Conservation (phyloP, 2,113 vertebrate genomes). For the Oreotragus oreotragus region DNA sequence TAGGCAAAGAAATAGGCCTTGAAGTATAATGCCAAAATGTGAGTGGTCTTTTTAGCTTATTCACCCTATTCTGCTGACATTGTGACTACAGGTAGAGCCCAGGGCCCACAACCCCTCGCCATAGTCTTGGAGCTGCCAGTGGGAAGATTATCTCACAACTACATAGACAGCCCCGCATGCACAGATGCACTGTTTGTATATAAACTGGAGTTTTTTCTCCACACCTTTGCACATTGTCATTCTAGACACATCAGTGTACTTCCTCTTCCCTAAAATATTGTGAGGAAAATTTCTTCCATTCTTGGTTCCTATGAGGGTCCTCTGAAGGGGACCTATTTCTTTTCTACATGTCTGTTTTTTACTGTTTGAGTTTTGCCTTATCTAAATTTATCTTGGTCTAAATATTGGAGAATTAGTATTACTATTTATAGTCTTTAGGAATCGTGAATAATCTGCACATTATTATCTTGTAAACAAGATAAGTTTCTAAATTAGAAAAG, state of each 20-base stretch:
- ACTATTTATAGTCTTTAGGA: background rate
- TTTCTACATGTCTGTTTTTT: background rate
- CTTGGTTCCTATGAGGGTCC: background rate
- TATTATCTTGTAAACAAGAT: background rate
- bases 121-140: background rate
- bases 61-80: background rate
- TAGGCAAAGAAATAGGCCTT: background rate
- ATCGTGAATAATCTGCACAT: background rate
- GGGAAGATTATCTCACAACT: background rate
- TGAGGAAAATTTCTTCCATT: background rate
- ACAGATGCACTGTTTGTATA: background rate
- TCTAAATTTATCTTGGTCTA: background rate
- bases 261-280: background rate
- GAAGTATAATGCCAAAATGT: background rate
- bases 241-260: background rate
- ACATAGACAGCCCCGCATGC: background rate
- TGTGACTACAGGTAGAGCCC: background rate
- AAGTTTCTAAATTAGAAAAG: conserved; percentile 17
- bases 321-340: background rate
- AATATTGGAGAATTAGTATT: background rate
- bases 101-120: background rate
- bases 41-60: background rate
- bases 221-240: background rate
- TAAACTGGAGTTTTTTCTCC: background rate
- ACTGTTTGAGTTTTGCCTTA: background rate